phyloP scores from a whole-genome alignment of 2,113 vertebrate genomes.

The Neoarius graeffei region DNA sequence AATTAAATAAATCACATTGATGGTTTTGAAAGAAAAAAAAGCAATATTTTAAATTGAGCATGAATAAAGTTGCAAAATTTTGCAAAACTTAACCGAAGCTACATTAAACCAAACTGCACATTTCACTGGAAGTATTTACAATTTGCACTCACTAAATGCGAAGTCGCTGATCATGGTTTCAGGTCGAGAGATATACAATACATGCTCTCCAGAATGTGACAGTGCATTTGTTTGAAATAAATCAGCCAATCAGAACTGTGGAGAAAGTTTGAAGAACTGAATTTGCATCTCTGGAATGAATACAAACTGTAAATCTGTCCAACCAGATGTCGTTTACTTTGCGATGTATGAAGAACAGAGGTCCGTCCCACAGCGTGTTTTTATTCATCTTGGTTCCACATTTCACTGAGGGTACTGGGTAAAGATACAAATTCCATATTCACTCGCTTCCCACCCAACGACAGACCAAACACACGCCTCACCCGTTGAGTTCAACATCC shows the following conservation, averaged over 20 bases:
- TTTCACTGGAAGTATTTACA: background rate
- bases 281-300: background rate
- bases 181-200: background rate
- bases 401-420: background rate
- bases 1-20: background rate
- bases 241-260: background rate
- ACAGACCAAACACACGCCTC: background rate
- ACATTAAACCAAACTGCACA: background rate
- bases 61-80: background rate
- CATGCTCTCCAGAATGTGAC: background rate
- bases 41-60: background rate
- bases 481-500: background rate
- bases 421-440: background rate
- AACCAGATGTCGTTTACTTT: background rate
- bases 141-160: background rate
- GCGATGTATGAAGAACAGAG: background rate
- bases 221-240: background rate
- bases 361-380: background rate
- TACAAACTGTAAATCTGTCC: background rate
- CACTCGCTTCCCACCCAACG: background rate
- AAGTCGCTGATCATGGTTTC: background rate
- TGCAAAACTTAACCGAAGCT: background rate
- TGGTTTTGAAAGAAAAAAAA: background rate
- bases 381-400: background rate
- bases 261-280: background rate